Percentiles rank a stretch among this genome's conserved stretches.
These are phyloP conservation scores for Mugil cephalus DNA, from an alignment of 2,113 vertebrate genomes.

Conservation along the genomic window DNA sequence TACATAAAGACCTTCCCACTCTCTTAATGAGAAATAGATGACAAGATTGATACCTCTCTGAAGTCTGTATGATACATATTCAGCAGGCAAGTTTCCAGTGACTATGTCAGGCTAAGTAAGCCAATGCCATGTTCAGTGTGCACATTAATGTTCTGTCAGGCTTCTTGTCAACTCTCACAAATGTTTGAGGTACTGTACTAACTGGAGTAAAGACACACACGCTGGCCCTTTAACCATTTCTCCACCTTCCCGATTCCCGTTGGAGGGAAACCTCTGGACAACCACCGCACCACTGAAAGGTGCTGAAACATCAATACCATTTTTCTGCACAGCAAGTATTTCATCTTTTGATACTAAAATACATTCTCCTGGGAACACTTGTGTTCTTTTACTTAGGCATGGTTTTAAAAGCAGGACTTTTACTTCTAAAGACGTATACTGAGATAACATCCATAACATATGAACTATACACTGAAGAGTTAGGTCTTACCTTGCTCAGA, in stretches of 20 bases:
- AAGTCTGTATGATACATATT: too few relatives aligned
- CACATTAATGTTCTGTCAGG: too few relatives aligned
- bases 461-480: not conserved
- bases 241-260: not conserved
- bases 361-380: not conserved
- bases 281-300: too few relatives aligned
- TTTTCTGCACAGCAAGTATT: too few relatives aligned
- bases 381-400: not conserved
- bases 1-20: too few relatives aligned
- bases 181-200: not conserved
- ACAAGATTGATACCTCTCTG: too few relatives aligned
- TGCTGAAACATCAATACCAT: too few relatives aligned
- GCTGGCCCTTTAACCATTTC: not conserved
- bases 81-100: not conserved
- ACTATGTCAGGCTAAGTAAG: not conserved
- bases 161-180: not conserved
- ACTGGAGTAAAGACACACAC: too few relatives aligned
- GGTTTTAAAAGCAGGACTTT: not conserved
- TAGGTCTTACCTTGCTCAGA: constrained; percentile 88
- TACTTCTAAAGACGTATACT: not conserved
- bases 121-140: not conserved
- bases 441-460: not conserved
- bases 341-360: not conserved
- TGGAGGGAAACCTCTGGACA: too few relatives aligned
- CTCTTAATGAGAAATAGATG: too few relatives aligned